Evolutionary conservation across 1,140 invertebrate species (phyloP).

Genomic region (Orius insidiosus): DNA sequence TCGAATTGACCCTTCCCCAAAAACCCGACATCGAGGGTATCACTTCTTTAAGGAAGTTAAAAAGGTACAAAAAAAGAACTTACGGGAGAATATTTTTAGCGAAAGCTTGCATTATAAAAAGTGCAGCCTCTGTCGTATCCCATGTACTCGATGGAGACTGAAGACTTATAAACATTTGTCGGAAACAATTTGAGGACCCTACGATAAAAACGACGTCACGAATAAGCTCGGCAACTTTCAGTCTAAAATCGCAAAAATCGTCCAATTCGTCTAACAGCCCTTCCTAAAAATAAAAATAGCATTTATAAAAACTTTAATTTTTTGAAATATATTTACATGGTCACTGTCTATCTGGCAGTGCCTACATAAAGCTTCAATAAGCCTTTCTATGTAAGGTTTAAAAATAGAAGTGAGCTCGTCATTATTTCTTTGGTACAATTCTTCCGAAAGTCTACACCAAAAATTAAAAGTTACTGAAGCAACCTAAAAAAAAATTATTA

Average conservation of each 20-base stretch:
- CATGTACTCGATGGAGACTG: slow-evolving; percentile 52
- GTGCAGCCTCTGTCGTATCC: slow-evolving; percentile 84
- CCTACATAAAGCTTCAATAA: slow-evolving; percentile 64
- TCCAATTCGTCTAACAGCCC: slow-evolving; percentile 77
- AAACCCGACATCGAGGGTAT: too few relatives aligned
- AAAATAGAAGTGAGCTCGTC: slow-evolving; percentile 62
- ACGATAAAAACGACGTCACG: slow-evolving; percentile 97
- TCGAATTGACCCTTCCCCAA: too few relatives aligned
- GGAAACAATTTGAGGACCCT: slow-evolving; percentile 77
- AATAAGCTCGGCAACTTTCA: slow-evolving; percentile 78
- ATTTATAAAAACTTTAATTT: slow-evolving; percentile 11
- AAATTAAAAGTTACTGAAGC: slow-evolving; percentile 93
- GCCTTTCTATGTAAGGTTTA: slow-evolving; percentile 74
- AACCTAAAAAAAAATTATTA: slow-evolving; percentile 39
- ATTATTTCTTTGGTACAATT: slow-evolving; percentile 74
- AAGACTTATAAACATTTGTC: slow-evolving; percentile 69
- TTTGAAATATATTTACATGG: slow-evolving; percentile 43
- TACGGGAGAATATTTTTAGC: slow-evolving; percentile 92
- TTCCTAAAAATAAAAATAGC: slow-evolving; percentile 37
- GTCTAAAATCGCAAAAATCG: slow-evolving; percentile 73
- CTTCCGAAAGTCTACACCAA: slow-evolving; percentile 91
- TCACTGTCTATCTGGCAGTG: slow-evolving; percentile 85
- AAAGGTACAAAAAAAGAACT: slow-evolving; percentile 28
- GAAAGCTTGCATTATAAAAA: slow-evolving; percentile 90
- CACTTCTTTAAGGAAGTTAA: too few relatives aligned